Evolutionary conservation across 2,113 vertebrate species (phyloP), one percentile per base, ranked within the genome.

Genomic region (Passer domesticus): DNA sequence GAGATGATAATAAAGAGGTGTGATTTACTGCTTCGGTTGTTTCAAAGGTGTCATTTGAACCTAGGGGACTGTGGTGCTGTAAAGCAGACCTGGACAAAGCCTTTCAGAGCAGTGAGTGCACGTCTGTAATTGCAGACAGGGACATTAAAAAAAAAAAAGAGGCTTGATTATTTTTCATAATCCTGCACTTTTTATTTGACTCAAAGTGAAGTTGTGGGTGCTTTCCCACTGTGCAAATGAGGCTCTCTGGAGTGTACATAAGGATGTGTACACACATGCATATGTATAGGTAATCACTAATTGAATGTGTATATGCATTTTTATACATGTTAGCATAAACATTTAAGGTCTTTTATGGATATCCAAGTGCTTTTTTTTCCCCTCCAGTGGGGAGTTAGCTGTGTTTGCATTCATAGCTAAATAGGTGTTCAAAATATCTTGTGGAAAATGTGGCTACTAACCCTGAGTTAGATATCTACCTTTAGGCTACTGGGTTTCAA

Each of bases 1-100:
- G 93, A 96, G 87, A 96, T 94, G 83, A 64, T 94, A 91, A 90
- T 96, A 94, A 95, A 93, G 62, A 96, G 73, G 59, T 55, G 35
- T 90, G 83, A 96, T 95, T 96, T 83, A 90, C 88, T 91, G 81
- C 66, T 95, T 80, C 7, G 16, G 82, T 85, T 96, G 94, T 94
- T 96, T 95, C 92, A 90, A 58, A 82, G 70, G 89, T 96, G 95
- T 94, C 69, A 59, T 80, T 83, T 96, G 80, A 92, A 82, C 56
- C 90, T 73, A 56, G 50, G 41, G 56, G 64, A 95, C 46, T 63
- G 78, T 31, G n/a, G 56, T 93, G 63, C 72, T 95, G 72, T 91
- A 94, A 89, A 89, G 53, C 76, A 87, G 76, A 88, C 46, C 47
- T 78, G 83, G 85, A 90, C 69, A 87, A 77, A 95, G 47, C 62